phyloP scores from a whole-genome alignment of 2,797 vertebrate species.

The Argyrosomus regius region DNA sequence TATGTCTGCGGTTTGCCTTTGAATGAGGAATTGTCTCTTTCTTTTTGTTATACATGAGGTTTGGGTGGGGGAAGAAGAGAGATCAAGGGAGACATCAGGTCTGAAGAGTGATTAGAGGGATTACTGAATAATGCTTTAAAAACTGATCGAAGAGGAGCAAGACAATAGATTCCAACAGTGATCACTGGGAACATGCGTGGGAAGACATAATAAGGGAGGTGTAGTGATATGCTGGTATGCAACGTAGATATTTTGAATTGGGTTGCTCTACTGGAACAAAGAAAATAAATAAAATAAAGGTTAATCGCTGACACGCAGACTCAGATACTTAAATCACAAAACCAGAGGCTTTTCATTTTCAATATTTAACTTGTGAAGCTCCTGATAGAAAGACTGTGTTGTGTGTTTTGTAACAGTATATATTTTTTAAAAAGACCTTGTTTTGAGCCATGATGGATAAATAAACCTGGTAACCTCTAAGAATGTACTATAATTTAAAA shows the following conservation, averaged over 20 bases:
- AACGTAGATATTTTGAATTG: conserved; percentile 7
- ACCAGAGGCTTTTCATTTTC: background rate
- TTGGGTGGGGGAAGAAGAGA: background rate
- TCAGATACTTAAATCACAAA: background rate
- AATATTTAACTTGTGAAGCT: background rate
- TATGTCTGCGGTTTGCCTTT: conserved; percentile 9
- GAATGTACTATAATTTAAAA: background rate
- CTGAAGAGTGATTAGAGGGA: background rate
- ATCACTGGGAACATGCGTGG: conserved; percentile 17
- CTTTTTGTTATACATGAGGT: background rate
- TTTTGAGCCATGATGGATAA: background rate
- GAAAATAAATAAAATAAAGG: background rate
- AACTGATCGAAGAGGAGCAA: background rate
- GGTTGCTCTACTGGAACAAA: background rate
- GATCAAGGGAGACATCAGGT: background rate
- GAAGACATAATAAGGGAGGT: conserved; percentile 30
- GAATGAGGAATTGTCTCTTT: conserved; percentile 22
- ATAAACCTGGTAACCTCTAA: background rate
- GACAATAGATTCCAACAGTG: conserved; percentile 28
- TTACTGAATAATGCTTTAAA: conserved; percentile 7
- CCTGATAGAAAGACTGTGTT: background rate
- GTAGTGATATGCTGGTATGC: background rate
- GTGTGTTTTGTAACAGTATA: background rate
- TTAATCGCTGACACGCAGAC: background rate
- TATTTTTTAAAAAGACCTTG: background rate